Conservation (phyloP, 2,888 invertebrate genomes). For the Heteromurus nitidus region DNA sequence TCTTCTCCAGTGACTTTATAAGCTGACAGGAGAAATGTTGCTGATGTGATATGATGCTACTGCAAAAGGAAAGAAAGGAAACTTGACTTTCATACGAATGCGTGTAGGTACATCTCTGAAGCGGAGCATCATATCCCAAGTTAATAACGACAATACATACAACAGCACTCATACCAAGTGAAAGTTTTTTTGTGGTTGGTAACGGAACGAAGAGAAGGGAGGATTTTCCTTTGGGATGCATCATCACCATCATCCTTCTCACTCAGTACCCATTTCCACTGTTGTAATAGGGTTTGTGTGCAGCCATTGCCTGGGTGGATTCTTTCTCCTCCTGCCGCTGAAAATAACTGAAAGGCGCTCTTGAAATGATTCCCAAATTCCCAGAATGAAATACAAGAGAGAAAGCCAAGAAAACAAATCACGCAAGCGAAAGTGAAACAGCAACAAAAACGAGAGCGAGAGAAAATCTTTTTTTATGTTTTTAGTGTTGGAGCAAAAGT, state of each 20-base stretch:
- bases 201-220: neutral
- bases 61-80: neutral
- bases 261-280: too few species aligned
- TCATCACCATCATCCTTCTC: slow-evolving; percentile 20
- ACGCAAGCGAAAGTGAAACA: slow-evolving; percentile 5
- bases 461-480: too few species aligned
- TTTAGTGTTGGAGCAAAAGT: too few species aligned
- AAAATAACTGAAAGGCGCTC: neutral
- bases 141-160: neutral
- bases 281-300: slow-evolving; percentile 6
- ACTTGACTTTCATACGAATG: neutral
- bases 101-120: neutral
- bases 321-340: neutral
- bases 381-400: slow-evolving; percentile 39
- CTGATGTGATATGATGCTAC: neutral
- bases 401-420: slow-evolving; percentile 1
- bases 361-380: slow-evolving; percentile 33
- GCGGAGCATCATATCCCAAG: too few species aligned
- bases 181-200: neutral
- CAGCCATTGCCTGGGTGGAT: neutral
- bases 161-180: neutral
- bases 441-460: too few species aligned
- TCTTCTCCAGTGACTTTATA: slow-evolving; percentile 44
- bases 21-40: slow-evolving; percentile 38
- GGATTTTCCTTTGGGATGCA: slow-evolving; percentile 28